A percentile compares a stretch with the other conserved stretches of the same genome.
These are phyloP conservation scores for Nycticorax nycticorax DNA, from an alignment of 2,113 vertebrate genomes.

Conservation along the genomic window DNA sequence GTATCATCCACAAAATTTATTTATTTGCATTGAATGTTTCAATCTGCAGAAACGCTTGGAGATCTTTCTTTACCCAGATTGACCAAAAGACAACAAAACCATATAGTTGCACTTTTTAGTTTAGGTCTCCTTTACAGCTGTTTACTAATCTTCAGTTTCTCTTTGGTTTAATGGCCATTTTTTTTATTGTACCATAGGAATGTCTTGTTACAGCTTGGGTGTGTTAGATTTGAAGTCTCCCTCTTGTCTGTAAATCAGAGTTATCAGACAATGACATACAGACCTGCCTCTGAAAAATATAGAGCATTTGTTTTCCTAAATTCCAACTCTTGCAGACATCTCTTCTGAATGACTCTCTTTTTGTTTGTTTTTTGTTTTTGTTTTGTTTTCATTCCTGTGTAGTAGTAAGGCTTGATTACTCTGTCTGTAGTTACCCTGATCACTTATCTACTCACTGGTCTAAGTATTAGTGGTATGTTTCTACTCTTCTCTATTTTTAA, in stretches of 20 bases:
- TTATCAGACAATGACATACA: not conserved
- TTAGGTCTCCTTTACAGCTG: not conserved
- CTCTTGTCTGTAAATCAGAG: not conserved
- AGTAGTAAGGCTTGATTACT: not conserved
- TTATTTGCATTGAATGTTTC: not conserved
- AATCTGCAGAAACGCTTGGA: not conserved
- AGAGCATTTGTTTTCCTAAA: not conserved
- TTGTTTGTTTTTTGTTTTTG: not conserved
- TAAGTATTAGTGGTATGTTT: not conserved
- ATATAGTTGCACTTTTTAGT: not conserved
- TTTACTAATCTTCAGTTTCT: not conserved
- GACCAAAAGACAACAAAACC: not conserved
- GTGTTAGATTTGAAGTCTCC: not conserved
- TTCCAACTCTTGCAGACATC: not conserved
- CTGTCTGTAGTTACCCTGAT: not conserved
- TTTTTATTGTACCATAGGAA: not conserved
- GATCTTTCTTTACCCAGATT: not conserved
- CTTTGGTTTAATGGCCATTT: not conserved
- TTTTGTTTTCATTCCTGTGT: not conserved
- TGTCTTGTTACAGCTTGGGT: not conserved
- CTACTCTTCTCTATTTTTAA: not conserved
- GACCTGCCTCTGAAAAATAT: not conserved
- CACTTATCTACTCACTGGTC: not conserved
- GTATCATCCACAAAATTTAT: not conserved
- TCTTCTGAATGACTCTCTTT: not conserved